Base-by-base conservation (phyloP, 2,797 vertebrate genomes). In the Ambastaia sidthimunki region DNA sequence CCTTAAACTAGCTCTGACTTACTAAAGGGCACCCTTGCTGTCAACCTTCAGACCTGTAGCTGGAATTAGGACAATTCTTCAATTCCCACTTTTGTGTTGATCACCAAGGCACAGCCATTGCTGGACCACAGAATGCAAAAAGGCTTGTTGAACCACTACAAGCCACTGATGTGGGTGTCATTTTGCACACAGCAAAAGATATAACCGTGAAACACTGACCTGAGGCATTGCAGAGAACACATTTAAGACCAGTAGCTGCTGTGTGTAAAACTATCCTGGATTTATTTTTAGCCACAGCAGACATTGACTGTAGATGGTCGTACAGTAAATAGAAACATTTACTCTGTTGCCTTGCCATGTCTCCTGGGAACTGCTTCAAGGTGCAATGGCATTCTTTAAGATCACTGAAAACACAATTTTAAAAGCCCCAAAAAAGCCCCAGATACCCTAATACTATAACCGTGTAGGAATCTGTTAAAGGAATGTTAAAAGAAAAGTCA, bases 281-380 rank as follows among this genome's bases (percentile, higher is more conserved):
- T 78, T 84, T 82, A 84, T 84, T 79, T 87, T 85, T 85, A 87
- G 86, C 71, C n/a, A 10, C 75, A 52, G 60, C 76, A 76, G 52
- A 55, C 62, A 59, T 74, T 85, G 86, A 78, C 84, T 87, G 75
- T 87, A 87, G 82, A 87, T 84, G 86, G 84, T 48, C 23, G 70
- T 79, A 83, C 80, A 87, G 81, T 81, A 87, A 87, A 84, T 85
- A 87, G 80, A 82, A 71, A 73, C 81, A 74, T 73, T 78, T 37
- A 18, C 50, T 63, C 65, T 82, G 80, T 74, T 80, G 82, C 80
- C 69, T 82, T 82, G 73, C 83, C 83, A 82, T 84, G 62, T 66
- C 54, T 48, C 63, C 60, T 67, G 72, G 44, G 76, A 18, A 50
- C 18, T 66, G 65, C n/a, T 62, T 48, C 73, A 73, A 67, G 23